Base-by-base conservation (phyloP, 2,113 vertebrate species). In the Callipepla squamata region DNA sequence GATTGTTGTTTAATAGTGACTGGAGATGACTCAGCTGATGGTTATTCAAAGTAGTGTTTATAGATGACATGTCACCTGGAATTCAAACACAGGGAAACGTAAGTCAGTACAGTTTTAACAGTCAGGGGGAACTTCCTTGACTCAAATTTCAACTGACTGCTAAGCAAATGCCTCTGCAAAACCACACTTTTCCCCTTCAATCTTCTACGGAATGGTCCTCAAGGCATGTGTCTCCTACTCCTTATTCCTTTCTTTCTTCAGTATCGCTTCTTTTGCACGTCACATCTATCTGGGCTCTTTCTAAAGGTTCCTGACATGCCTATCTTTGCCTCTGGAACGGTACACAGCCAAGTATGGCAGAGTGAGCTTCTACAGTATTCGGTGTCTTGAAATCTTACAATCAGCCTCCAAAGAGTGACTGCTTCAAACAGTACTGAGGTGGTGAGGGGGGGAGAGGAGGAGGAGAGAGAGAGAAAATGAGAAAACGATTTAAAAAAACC, bases 1-100 rank as follows among this genome's bases (percentile, higher is more conserved):
- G 99, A 96, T 97, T 98, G 97, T 97, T 95, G 96, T 94, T 98
- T 92, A 98, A 94, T 32, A 99, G 98, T 3, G 98, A 98, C 97
- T 98, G 99, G 57, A 99, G 97, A 68, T 98, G 95, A 88, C 96
- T 97, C 95, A 98, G 98, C 94, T 98, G 98, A 95, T 98, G 97
- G 96, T 98, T 98, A 95, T 97, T 98, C 97, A 99, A 95, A 81
- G 98, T 94, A 95, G 98, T 98, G 97, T 98, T 98, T 72, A 98
- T 96, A 67, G 98, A 98, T n/a, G 98, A 97, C 68, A 98, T 95
- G 85, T 98, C 98, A 97, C 98, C 99, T 99, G 97, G 7, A 98
- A 98, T 75, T 79, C 94, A 96, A 96, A 96, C 89, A 97, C 74
- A 96, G 53, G 94, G 83, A 83, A 84, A 96, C 30, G 1, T 20